phyloP scores from a whole-genome alignment of 1,140 invertebrate genomes.

The Drosophila dunni region DNA sequence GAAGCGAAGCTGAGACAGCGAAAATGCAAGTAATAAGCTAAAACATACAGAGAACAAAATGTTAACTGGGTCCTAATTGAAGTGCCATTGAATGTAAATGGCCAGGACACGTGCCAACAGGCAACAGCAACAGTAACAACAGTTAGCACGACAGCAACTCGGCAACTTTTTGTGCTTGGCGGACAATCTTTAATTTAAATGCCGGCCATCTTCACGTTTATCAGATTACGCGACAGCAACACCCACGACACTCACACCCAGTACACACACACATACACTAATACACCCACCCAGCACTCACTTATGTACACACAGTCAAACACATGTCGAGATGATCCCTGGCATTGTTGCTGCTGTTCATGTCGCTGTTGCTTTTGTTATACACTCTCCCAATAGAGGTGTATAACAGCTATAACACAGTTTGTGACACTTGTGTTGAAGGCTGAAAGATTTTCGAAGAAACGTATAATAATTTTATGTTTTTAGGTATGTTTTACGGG shows the following conservation, averaged over 20 bases:
- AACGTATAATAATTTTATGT: too few relatives aligned
- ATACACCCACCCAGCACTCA: neutral
- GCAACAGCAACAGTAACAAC: constrained; percentile 7
- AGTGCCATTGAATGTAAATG: constrained; percentile 50
- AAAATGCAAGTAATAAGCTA: constrained; percentile 71
- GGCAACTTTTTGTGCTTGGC: constrained; percentile 70
- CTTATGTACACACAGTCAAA: neutral
- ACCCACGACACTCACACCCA: constrained; percentile 32
- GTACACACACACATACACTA: neutral
- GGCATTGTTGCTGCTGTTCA: constrained; percentile 8
- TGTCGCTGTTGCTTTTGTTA: neutral
- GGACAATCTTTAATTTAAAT: constrained; percentile 81
- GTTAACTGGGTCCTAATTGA: constrained; percentile 52
- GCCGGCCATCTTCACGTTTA: constrained; percentile 80
- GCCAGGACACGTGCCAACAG: constrained; percentile 31
- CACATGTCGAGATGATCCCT: neutral
- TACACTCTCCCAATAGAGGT: constrained; percentile 2
- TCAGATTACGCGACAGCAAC: constrained; percentile 73
- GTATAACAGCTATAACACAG: neutral
- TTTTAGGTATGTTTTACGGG: too few relatives aligned
- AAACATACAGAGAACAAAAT: constrained; percentile 36
- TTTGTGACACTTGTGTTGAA: neutral
- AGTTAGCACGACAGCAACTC: constrained; percentile 32
- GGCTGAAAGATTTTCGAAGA: too few relatives aligned
- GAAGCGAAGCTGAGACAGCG: constrained; percentile 50